Evolutionary conservation across 2,113 vertebrate species (phyloP).

Genomic region (Antechinus flavipes): DNA sequence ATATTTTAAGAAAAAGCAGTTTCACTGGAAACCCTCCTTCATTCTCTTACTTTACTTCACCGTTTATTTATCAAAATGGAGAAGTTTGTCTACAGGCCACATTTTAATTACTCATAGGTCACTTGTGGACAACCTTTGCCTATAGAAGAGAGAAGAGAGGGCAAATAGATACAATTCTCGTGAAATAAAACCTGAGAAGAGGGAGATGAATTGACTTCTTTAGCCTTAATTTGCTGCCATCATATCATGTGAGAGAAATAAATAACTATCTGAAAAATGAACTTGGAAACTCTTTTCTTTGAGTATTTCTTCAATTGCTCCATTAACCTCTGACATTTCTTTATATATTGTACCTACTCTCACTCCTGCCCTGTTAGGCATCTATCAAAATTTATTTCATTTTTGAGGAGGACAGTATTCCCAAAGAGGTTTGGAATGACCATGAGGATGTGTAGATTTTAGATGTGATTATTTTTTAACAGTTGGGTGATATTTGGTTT

Average conservation of each 20-base stretch:
- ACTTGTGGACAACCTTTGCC: conserved; percentile 34
- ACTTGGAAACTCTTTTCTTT: background rate
- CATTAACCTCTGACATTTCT: background rate
- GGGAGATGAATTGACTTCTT: background rate
- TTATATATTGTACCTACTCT: background rate
- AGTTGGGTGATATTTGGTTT: background rate
- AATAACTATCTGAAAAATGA: background rate
- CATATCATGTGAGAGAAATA: background rate
- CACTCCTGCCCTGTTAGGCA: background rate
- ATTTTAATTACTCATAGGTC: conserved; percentile 53
- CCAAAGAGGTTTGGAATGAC: background rate
- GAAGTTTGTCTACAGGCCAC: conserved; percentile 33
- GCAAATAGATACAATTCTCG: background rate
- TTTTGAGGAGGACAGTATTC: background rate
- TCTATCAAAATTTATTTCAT: background rate
- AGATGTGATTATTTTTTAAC: background rate
- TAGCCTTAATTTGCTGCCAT: background rate
- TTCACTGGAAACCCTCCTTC: conserved; percentile 27
- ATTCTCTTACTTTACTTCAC: conserved; percentile 56
- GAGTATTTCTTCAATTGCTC: background rate
- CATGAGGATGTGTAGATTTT: background rate
- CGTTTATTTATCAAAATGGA: conserved; percentile 52
- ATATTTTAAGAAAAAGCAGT: background rate
- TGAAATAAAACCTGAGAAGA: conserved; percentile 18
- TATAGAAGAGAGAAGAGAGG: conserved; percentile 27